Conservation (phyloP, 2,888 invertebrate genomes). For the Drosophila villosipedis region DNA sequence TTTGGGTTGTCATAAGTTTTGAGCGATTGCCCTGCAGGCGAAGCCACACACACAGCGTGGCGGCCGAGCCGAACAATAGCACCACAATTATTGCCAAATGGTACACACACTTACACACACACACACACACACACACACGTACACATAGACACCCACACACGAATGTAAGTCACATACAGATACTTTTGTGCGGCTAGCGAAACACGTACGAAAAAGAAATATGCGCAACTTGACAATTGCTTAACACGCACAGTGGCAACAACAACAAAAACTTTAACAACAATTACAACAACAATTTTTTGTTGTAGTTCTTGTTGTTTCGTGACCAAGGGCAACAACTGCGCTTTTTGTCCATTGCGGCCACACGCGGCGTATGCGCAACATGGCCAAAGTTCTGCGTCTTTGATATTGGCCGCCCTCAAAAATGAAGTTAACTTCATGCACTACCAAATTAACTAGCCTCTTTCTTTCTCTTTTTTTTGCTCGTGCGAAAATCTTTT, state of each 20-base stretch:
- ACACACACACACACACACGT: slow-evolving; percentile 47
- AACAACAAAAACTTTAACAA: slow-evolving; percentile 36
- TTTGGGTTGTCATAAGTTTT: slow-evolving; percentile 82
- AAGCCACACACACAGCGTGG: slow-evolving; percentile 78
- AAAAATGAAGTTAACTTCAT: slow-evolving; percentile 71
- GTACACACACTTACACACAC: slow-evolving; percentile 35
- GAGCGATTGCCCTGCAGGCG: slow-evolving; percentile 82
- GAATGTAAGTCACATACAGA: slow-evolving; percentile 49
- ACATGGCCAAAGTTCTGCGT: slow-evolving; percentile 58
- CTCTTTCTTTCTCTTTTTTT: slow-evolving; percentile 1
- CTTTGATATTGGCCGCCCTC: slow-evolving; percentile 71
- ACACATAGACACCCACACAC: slow-evolving; percentile 50
- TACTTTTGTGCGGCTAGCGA: slow-evolving; percentile 21
- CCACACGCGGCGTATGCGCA: slow-evolving; percentile 78
- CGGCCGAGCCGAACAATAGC: slow-evolving; percentile 66
- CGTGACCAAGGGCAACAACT: slow-evolving; percentile 45
- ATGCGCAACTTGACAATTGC: slow-evolving; percentile 65
- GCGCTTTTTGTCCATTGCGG: slow-evolving; percentile 62
- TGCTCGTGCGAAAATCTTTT: slow-evolving; percentile 69
- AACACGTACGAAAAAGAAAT: slow-evolving; percentile 50
- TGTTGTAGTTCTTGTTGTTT: slow-evolving; percentile 21
- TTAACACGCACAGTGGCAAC: slow-evolving; percentile 48
- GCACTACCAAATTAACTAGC: slow-evolving; percentile 71
- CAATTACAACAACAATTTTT: slow-evolving; percentile 24
- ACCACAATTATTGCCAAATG: slow-evolving; percentile 79